Evolutionary conservation across 2,797 vertebrate species (phyloP).

Genomic region (Glyptemys insculpta): DNA sequence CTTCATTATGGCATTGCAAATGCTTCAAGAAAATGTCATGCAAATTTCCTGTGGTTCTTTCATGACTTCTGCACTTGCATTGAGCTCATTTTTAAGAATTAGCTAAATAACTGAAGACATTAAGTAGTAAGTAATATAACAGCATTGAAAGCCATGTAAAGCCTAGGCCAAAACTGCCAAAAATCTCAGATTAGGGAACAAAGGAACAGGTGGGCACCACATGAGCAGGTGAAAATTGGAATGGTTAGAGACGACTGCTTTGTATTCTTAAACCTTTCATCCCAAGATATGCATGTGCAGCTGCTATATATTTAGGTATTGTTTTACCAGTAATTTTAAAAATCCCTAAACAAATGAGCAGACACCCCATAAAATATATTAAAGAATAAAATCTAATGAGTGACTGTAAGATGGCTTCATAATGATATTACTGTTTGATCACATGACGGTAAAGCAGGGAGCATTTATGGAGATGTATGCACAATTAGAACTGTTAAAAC

Average conservation of each 20-base stretch:
- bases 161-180: not conserved
- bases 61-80: rapidly evolving
- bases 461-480: not conserved
- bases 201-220: not conserved
- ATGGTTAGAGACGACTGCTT: not conserved
- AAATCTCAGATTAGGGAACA: not conserved
- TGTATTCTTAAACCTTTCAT: constrained; percentile 13
- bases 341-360: not conserved
- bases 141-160: not conserved
- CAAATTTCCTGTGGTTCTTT: not conserved
- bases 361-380: not conserved
- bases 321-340: not conserved
- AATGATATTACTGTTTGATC: not conserved
- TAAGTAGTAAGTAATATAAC: not conserved
- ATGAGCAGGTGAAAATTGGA: not conserved
- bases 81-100: not conserved
- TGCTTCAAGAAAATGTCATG: not conserved
- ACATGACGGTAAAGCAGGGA: not conserved
- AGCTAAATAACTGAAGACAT: not conserved
- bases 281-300: not conserved
- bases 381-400: not conserved
- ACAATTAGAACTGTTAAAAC: not conserved
- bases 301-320: not conserved
- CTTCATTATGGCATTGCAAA: not conserved
- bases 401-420: not conserved